Percentiles rank a stretch among this genome's conserved stretches.
Evolutionary conservation across 2,797 vertebrate species (phyloP).

Genomic region (Macroramphosus scolopax): DNA sequence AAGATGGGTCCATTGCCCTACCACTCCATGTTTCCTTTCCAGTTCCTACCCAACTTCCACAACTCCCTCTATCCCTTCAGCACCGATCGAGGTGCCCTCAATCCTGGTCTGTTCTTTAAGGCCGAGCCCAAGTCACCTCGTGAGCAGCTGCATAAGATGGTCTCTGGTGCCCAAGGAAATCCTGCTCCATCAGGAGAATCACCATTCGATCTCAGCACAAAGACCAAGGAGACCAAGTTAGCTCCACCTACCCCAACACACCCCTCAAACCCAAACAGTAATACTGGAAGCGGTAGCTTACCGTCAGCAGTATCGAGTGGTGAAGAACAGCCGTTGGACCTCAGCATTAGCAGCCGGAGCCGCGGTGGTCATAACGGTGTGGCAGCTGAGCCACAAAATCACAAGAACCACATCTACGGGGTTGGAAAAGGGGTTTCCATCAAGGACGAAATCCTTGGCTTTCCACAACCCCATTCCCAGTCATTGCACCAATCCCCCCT

Average conservation of each 20-base stretch:
- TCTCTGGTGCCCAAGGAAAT: conserved; percentile 76
- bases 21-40: conserved; percentile 97
- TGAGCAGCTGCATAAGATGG: conserved; percentile 83
- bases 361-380: conserved; percentile 89
- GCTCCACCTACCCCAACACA: conserved; percentile 71
- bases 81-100: conserved; percentile 83
- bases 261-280: conserved; percentile 78
- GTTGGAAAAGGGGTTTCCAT: conserved; percentile 82
- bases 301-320: conserved; percentile 77
- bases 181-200: conserved; percentile 81
- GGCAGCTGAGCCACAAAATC: conserved; percentile 74
- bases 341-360: conserved; percentile 90
- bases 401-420: conserved; percentile 83
- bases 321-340: conserved; percentile 95
- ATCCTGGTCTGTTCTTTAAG: conserved; percentile 95
- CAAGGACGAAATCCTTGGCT: conserved; percentile 81
- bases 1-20: conserved; percentile 94
- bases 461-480: conserved; percentile 77
- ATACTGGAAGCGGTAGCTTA: conserved; percentile 66
- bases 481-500: conserved; percentile 75
- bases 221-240: conserved; percentile 90
- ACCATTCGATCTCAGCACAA: conserved; percentile 97
- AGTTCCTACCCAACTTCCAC: conserved; percentile 97
- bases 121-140: conserved; percentile 90
- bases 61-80: conserved; percentile 90